A percentile compares a stretch with the other conserved stretches of the same genome.
Conservation (phyloP, 2,888 invertebrate genomes). For the Hirtodrosophila duncani region DNA sequence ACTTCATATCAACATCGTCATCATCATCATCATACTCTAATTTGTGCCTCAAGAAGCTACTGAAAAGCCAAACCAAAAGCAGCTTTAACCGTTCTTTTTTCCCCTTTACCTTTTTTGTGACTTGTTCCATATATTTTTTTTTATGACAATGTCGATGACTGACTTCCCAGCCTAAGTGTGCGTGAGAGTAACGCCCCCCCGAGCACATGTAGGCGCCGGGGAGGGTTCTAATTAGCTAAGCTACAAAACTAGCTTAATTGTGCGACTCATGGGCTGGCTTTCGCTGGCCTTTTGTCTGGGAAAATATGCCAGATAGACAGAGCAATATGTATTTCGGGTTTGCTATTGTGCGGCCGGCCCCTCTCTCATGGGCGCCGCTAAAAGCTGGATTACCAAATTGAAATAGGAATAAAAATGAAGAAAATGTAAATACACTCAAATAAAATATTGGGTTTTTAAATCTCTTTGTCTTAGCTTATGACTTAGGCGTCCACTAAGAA, state of each 20-base stretch:
- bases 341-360: no score
- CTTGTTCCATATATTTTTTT: constrained; percentile 39
- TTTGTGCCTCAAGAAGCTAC: constrained; percentile 33
- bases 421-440: no score
- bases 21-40: constrained; percentile 26
- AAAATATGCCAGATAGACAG: constrained; percentile 25
- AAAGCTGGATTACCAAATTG: no score
- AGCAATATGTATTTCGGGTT: no score
- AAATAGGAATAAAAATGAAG: no score
- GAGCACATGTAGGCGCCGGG: no score
- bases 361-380: no score
- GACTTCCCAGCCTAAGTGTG: no score
- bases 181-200: neutral
- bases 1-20: no score
- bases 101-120: constrained; percentile 12
- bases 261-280: constrained; percentile 19
- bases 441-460: no score
- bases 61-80: neutral
- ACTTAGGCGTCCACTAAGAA: no score
- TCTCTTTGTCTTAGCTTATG: no score
- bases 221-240: constrained; percentile 32
- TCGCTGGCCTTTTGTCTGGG: constrained; percentile 14
- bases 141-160: constrained; percentile 15
- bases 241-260: constrained; percentile 35
- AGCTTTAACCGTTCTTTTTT: constrained; percentile 31